Conservation (phyloP, 1,140 invertebrate species). For the Drosophila nebulosa region DNA sequence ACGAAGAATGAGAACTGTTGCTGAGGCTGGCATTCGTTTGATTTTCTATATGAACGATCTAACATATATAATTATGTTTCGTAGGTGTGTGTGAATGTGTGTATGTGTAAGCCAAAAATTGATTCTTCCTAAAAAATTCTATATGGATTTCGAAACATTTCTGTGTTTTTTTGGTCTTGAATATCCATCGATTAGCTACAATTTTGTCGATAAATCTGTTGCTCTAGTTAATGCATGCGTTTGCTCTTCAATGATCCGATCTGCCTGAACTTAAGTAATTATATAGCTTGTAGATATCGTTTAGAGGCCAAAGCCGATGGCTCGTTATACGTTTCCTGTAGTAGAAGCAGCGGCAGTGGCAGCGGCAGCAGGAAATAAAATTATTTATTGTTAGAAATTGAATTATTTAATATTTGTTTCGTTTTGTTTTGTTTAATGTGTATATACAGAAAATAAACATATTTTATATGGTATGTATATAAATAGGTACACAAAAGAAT, state of each 20-base stretch:
- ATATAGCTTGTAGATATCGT: slow-evolving; percentile 16
- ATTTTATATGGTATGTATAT: slow-evolving; percentile 8
- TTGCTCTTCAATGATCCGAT: slow-evolving; percentile 25
- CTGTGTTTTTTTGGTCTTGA: not conserved
- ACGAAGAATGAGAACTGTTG: not conserved
- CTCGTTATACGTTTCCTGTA: slow-evolving; percentile 79
- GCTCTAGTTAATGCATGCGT: not conserved
- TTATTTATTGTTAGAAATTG: slow-evolving; percentile 23
- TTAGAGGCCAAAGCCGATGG: slow-evolving; percentile 68
- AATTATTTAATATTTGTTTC: slow-evolving; percentile 23
- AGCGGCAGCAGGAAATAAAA: slow-evolving; percentile 14
- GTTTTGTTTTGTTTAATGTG: slow-evolving; percentile 16
- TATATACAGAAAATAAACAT: slow-evolving; percentile 34
- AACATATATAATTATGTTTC: not conserved
- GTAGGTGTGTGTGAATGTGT: not conserved
- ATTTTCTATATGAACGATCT: slow-evolving; percentile 44
- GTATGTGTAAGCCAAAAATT: not conserved
- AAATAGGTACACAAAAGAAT: slow-evolving; percentile 34
- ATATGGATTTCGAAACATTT: not conserved
- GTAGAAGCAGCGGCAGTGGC: too few relatives aligned
- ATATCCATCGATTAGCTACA: not conserved
- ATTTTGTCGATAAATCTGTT: slow-evolving; percentile 1
- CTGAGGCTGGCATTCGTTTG: slow-evolving; percentile 34
- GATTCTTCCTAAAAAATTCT: not conserved
- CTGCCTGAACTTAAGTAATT: slow-evolving; percentile 31